A percentile compares a stretch with the other conserved stretches of the same genome.
phyloP scores from a whole-genome alignment of 2,888 invertebrate species.

The Chrysotoxum bicinctum region DNA sequence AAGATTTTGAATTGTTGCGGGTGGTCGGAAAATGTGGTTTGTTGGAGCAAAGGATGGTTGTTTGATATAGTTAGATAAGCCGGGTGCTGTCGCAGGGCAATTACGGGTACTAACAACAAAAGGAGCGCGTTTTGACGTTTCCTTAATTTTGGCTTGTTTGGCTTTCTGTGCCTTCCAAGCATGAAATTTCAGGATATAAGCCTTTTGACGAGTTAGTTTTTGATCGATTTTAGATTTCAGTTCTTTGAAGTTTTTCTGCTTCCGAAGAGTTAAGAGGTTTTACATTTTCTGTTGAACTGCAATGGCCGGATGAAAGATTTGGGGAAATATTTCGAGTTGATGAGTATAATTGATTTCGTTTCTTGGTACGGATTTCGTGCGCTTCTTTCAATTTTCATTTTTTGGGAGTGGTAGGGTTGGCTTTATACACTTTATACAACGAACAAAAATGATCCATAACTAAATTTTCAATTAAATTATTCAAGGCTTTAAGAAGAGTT shows the following conservation, averaged over 20 bases:
- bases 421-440: slow-evolving; percentile 47
- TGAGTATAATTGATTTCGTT: slow-evolving; percentile 41
- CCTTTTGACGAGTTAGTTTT: slow-evolving; percentile 65
- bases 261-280: background rate
- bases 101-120: slow-evolving; percentile 71
- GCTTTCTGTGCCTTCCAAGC: slow-evolving; percentile 74
- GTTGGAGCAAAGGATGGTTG: slow-evolving; percentile 70
- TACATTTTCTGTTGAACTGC: no score
- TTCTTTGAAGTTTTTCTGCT: background rate
- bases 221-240: background rate
- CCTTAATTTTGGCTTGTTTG: slow-evolving; percentile 29
- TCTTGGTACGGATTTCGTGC: slow-evolving; percentile 22
- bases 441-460: slow-evolving; percentile 36
- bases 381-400: slow-evolving; percentile 15
- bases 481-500: no score
- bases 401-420: slow-evolving; percentile 22
- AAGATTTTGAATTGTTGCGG: slow-evolving; percentile 60
- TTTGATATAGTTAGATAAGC: background rate
- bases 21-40: slow-evolving; percentile 67
- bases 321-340: slow-evolving; percentile 41
- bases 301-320: background rate
- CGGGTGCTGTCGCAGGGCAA: background rate
- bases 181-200: slow-evolving; percentile 68
- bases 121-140: slow-evolving; percentile 43
- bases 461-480: no score